Evolutionary conservation across 2,797 vertebrate species (phyloP).

Genomic region (Bothrops alternatus): DNA sequence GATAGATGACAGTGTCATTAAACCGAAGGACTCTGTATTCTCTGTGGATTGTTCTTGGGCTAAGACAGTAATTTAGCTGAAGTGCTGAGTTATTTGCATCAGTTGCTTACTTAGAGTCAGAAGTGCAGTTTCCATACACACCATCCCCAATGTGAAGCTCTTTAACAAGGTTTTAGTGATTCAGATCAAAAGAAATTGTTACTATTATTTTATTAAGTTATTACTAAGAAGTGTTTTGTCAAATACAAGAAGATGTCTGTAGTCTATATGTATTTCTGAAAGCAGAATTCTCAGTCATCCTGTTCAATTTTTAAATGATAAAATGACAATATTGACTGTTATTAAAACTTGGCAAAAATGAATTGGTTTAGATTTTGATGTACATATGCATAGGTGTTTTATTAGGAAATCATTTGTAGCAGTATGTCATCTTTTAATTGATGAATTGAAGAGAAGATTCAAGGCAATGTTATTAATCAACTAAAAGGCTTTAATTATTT

Average conservation of each 20-base stretch:
- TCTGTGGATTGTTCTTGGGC: background rate
- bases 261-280: background rate
- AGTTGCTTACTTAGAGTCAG: background rate
- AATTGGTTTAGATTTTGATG: background rate
- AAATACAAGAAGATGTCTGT: background rate
- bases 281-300: background rate
- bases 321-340: background rate
- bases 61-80: background rate
- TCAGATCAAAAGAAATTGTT: background rate
- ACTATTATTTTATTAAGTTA: background rate
- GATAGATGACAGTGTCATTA: background rate
- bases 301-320: background rate
- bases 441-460: conserved; percentile 9
- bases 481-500: background rate
- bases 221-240: background rate
- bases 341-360: background rate
- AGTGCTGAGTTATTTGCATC: background rate
- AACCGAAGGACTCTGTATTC: background rate
- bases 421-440: background rate
- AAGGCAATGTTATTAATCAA: background rate
- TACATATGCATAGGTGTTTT: background rate
- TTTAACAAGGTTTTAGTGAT: background rate
- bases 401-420: background rate
- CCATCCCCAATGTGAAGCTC: background rate
- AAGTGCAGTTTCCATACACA: background rate